A percentile compares a stretch with the other conserved stretches of the same genome.
Evolutionary conservation across 2,113 vertebrate species (phyloP).

Genomic region (Sebastes fasciatus): DNA sequence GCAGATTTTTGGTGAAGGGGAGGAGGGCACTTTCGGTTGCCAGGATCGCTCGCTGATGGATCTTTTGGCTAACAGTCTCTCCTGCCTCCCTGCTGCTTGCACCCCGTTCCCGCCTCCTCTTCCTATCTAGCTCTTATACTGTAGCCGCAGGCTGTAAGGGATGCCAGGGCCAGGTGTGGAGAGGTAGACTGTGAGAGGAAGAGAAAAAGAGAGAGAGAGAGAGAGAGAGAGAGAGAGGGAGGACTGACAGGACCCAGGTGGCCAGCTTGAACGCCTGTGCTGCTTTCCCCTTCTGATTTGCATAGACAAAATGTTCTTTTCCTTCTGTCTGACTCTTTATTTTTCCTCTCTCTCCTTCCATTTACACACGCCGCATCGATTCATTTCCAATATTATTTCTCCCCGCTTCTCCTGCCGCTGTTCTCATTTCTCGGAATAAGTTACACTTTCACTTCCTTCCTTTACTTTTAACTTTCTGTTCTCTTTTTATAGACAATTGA

Average conservation of each 20-base stretch:
- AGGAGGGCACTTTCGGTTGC: slow-evolving; percentile 20
- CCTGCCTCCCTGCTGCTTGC: slow-evolving; percentile 48
- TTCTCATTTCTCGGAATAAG: slow-evolving; percentile 45
- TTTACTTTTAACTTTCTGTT: slow-evolving; percentile 42
- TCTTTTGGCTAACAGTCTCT: slow-evolving; percentile 59
- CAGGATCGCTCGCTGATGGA: slow-evolving; percentile 62
- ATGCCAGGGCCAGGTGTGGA: slow-evolving; percentile 66
- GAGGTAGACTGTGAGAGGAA: slow-evolving; percentile 38
- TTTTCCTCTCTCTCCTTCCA: slow-evolving; percentile 33
- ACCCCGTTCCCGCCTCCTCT: slow-evolving; percentile 26
- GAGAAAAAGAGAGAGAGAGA: slow-evolving; percentile 1
- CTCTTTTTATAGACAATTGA: slow-evolving; percentile 49
- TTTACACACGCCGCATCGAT: slow-evolving; percentile 33
- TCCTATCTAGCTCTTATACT: slow-evolving; percentile 31
- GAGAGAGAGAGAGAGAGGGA: slow-evolving; percentile 12
- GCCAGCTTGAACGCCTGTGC: slow-evolving; percentile 52
- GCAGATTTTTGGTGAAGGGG: slow-evolving; percentile 33
- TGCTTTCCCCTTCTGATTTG: slow-evolving; percentile 66
- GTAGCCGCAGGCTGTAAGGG: slow-evolving; percentile 46
- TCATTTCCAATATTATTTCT: slow-evolving; percentile 56
- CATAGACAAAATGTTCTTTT: slow-evolving; percentile 65
- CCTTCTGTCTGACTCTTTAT: slow-evolving; percentile 46
- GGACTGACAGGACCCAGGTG: slow-evolving; percentile 74
- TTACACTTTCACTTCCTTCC: slow-evolving; percentile 34
- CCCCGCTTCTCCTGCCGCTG: not conserved